Conservation (phyloP, 2,888 invertebrate species). For the Cheiracanthium punctorium region DNA sequence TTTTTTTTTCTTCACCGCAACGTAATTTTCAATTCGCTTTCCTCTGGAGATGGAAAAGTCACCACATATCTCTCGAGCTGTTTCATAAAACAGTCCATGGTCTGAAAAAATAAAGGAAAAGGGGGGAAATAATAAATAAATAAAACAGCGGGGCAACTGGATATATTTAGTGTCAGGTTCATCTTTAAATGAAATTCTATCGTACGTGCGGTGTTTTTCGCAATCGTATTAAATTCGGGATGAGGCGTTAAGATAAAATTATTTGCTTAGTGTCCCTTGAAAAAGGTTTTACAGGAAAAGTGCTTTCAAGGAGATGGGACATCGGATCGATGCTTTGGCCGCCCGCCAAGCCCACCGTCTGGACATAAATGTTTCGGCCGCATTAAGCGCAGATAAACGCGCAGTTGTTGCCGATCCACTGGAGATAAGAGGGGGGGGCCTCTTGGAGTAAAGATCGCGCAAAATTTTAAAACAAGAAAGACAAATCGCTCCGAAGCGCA, state of each 20-base stretch:
- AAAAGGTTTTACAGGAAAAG: slow-evolving; percentile 22
- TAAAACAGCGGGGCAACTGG: no score
- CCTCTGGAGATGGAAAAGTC: no score
- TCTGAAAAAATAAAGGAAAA: no score
- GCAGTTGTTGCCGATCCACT: neutral
- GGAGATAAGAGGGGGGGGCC: neutral
- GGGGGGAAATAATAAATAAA: no score
- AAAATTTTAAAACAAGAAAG: neutral
- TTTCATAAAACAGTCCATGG: no score
- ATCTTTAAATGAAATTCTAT: neutral
- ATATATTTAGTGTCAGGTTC: no score
- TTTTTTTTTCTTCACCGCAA: no score
- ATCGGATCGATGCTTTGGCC: slow-evolving; percentile 47
- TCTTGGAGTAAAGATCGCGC: neutral
- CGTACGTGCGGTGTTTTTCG: neutral
- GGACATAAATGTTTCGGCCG: neutral
- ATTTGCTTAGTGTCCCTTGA: slow-evolving; percentile 9
- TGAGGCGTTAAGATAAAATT: neutral
- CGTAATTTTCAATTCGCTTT: no score
- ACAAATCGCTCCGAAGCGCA: no score
- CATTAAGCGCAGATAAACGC: neutral
- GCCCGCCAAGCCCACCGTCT: slow-evolving; percentile 31
- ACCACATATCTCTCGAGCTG: no score
- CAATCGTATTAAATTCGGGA: neutral
- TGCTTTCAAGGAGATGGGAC: slow-evolving; percentile 33